Base-by-base conservation (phyloP, 2,888 invertebrate species). In the Drosophila longiperda region DNA sequence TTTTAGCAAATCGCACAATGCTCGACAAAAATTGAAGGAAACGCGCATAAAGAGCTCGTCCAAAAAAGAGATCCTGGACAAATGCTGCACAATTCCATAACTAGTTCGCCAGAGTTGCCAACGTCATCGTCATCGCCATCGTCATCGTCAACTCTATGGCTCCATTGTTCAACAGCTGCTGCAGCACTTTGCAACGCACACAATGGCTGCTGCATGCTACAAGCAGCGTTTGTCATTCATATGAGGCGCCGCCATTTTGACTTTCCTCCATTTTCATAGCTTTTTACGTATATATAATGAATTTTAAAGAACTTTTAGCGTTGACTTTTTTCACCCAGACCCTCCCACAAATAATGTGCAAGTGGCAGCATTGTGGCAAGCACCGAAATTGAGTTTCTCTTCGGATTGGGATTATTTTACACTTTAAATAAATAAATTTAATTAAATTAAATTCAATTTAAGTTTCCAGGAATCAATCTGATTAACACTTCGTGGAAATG, bases 181-280 rank as follows among this genome's bases (percentile, higher is more conserved):
- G 34, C 53, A 67, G 20, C 15, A 60, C 40, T 40, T 15, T 61
- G 17, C 40, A 29, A 29, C 58, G 11, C 33, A 36, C 45, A 38
- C 55, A 66, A 65, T 64, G 45, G 58, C 48, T n/a, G 60, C 29
- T 33, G 63, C n/a, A 42, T 45, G 73, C 54, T 74, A 76, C 81
- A 71, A 80, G 80, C 78, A 52, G 73, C 83, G 80, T 67, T 80
- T 67, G 62, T 69, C 55, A 78, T 80, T 85, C 83, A 75, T 75
- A 75, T 73, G 72, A 71, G 55, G 33, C 72, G 63, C 62, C 81
- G 84, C 81, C 84, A 83, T 85, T 86, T 82, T 82, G 73, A 71
- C 63, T 83, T 65, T 61, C 36, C 40, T 54, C 52, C n/a, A 45
- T 63, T 71, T 57, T 40, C 26, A 33, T 17, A 26, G 6, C 20